Conservation (phyloP, 2,797 vertebrate genomes). For the Glossophaga mutica region DNA sequence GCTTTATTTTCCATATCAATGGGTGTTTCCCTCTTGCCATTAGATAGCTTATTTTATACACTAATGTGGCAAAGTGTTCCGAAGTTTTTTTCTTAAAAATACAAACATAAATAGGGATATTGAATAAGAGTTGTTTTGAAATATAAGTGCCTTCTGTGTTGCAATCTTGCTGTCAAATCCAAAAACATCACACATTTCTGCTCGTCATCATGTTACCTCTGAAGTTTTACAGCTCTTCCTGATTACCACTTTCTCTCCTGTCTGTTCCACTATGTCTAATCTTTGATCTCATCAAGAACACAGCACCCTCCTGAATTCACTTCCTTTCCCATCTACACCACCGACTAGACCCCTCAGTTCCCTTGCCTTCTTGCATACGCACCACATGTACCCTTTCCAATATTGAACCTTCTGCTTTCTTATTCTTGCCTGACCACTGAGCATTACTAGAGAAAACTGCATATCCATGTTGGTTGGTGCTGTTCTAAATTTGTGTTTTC, state of each 20-base stretch:
- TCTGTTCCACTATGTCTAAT: background rate
- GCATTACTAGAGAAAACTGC: background rate
- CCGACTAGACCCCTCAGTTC: background rate
- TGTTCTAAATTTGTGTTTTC: conserved; percentile 37
- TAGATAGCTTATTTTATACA: background rate
- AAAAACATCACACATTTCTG: conserved; percentile 17
- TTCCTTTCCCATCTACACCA: background rate
- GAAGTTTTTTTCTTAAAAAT: background rate
- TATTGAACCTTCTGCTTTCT: background rate
- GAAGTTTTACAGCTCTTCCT: background rate
- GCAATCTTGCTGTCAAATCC: conserved; percentile 21
- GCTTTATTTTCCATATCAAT: background rate
- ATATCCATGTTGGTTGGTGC: background rate
- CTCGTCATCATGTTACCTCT: background rate
- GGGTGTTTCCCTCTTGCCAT: background rate
- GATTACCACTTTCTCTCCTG: background rate
- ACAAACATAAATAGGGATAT: background rate
- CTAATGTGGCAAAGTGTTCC: background rate
- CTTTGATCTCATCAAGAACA: conserved; percentile 25
- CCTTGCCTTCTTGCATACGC: background rate
- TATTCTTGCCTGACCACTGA: background rate
- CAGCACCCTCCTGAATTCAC: background rate
- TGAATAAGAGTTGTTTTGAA: conserved; percentile 30
- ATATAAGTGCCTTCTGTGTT: conserved; percentile 18
- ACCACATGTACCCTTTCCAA: background rate